Conservation (phyloP, 2,888 invertebrate species). For the Phrixothrix hirtus region DNA sequence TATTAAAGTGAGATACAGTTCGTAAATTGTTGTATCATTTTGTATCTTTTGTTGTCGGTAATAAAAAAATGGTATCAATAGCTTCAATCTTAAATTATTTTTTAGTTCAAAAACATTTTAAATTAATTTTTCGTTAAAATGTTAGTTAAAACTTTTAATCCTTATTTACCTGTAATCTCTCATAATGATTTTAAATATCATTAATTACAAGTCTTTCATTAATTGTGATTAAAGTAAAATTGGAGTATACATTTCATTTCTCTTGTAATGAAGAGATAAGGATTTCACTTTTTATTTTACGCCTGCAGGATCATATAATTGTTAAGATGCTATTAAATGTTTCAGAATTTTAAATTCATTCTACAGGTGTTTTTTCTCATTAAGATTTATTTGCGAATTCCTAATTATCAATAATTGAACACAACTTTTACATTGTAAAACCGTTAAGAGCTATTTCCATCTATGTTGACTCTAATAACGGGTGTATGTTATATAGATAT, state of each 20-base stretch:
- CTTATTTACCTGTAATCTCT: too few species aligned
- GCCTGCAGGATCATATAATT: too few species aligned
- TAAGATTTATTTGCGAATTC: slow-evolving; percentile 5
- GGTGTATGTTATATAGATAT: slow-evolving; percentile 19
- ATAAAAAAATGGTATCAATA: background rate
- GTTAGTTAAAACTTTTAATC: slow-evolving; percentile 2
- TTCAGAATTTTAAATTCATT: too few species aligned
- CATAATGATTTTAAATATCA: too few species aligned
- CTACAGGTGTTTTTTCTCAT: too few species aligned
- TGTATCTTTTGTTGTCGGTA: slow-evolving; percentile 1
- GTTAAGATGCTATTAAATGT: too few species aligned
- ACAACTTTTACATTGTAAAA: slow-evolving; percentile 13
- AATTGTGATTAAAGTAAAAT: too few species aligned
- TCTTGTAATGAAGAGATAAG: too few species aligned
- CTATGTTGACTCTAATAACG: slow-evolving; percentile 8
- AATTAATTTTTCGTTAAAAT: slow-evolving; percentile 5
- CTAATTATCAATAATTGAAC: slow-evolving; percentile 2
- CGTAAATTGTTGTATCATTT: slow-evolving; percentile 14
- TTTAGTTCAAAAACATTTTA: background rate
- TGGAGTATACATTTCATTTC: too few species aligned
- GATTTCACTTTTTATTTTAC: too few species aligned
- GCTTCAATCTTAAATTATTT: background rate
- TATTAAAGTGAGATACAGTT: slow-evolving; percentile 34
- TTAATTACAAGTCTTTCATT: too few species aligned
- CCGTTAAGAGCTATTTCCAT: slow-evolving; percentile 12